Evolutionary conservation across 2,113 vertebrate genomes (phyloP).

Genomic region (Chiloscyllium plagiosum): DNA sequence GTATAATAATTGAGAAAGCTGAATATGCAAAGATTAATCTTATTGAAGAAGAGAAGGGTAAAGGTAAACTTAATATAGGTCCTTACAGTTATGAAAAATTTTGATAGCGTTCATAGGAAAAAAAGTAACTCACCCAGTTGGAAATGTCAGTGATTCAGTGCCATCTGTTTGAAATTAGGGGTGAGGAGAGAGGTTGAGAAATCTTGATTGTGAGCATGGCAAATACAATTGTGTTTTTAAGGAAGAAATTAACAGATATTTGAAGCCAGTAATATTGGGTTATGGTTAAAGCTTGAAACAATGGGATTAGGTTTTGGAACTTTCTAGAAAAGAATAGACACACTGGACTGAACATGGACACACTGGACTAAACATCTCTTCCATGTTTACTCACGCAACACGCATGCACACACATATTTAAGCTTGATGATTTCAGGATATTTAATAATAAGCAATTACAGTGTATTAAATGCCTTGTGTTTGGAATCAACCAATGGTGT

Average conservation of each 20-base stretch:
- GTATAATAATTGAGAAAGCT: not conserved
- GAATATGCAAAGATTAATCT: not conserved
- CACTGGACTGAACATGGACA: not conserved
- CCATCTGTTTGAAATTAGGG: not conserved
- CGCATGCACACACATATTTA: not conserved
- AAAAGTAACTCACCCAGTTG: not conserved
- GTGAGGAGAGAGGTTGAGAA: not conserved
- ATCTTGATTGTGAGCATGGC: not conserved
- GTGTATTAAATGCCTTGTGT: not conserved
- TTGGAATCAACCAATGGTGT: not conserved
- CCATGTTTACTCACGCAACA: not conserved
- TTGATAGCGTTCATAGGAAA: not conserved
- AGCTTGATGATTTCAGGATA: not conserved
- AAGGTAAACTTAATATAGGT: not conserved
- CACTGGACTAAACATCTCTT: not conserved
- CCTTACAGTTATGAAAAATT: not conserved
- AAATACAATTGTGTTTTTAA: not conserved
- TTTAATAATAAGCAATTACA: not conserved
- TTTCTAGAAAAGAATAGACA: not conserved
- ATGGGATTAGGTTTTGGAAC: not conserved
- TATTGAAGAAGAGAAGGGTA: not conserved
- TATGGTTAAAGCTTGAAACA: not conserved
- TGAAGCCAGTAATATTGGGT: not conserved
- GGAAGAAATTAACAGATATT: not conserved
- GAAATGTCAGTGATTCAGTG: not conserved